Evolutionary conservation across 1,140 invertebrate species (phyloP), one percentile per base, ranked within the genome.

Genomic region (Parasteatoda tepidariorum): DNA sequence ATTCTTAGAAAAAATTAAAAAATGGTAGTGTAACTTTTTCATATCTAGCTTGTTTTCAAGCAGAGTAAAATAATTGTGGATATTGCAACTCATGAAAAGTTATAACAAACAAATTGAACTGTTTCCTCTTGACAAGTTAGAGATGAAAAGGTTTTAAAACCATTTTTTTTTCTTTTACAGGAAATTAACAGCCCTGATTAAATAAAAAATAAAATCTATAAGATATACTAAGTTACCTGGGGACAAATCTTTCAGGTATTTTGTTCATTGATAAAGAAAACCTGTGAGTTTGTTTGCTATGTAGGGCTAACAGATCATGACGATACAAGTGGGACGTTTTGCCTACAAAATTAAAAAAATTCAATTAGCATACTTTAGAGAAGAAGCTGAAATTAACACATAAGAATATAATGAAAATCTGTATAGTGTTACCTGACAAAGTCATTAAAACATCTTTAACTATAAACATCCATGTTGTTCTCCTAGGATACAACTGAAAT

Each of bases 371-470:
- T 41, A 41, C 38, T 41, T 41, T 41, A 6, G 13, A 41, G 13
- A 41, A 6, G 38, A 6, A 13, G 5, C 38, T 41, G 13, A 41
- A 48, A 28, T 55, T 31, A 54, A 54, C 26, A 54, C 26, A 30
- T 13, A 48, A 48, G 22, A 74, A 59, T 74, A 30, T 24, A 28
- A 34, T 34, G 2, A 5, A 24, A 24, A 24, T 34, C 2, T 26
- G 0, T 18, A 26, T n/a, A 6, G 2, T 66, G 28, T 38, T 86
- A 96, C 96, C 97, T 86, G 97, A 98, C 57, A 99, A 89, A 9
- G 96, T 97, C 96, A 99, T 99, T 0, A 99, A 92, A 24, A 98
- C 95, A 90, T 99, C 96, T 89, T 99, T 98, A 68, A 99, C 97
- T 61, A 99, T 97, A 90, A 98, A 98, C 91, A 99, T 94, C 98